Conservation (phyloP, 2,888 invertebrate genomes). For the Lycaena phlaeas region DNA sequence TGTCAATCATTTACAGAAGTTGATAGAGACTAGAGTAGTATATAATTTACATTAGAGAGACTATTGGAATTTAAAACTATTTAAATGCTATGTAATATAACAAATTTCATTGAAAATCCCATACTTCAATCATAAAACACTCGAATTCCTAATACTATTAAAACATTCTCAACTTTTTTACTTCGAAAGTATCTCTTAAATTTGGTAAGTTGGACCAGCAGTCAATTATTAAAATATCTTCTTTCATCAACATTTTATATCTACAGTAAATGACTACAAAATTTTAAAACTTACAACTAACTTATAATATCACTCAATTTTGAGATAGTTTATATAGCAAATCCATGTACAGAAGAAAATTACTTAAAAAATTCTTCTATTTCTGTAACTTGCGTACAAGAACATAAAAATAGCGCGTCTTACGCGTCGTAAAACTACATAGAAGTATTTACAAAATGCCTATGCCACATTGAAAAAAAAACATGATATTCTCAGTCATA, state of each 20-base stretch:
- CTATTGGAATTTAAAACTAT: not conserved
- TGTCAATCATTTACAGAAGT: not conserved
- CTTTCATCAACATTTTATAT: not conserved
- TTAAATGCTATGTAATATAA: not conserved
- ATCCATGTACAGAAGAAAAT: slow-evolving; percentile 2
- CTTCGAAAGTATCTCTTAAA: too few relatives aligned
- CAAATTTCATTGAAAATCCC: too few relatives aligned
- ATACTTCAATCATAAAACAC: too few relatives aligned
- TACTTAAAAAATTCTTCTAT: not conserved
- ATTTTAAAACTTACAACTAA: not conserved
- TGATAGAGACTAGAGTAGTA: not conserved
- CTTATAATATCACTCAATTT: slow-evolving; percentile 5
- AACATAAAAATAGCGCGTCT: not conserved
- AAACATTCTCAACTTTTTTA: too few relatives aligned
- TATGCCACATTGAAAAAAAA: slow-evolving; percentile 1
- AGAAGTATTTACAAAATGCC: slow-evolving; percentile 1
- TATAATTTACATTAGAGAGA: not conserved
- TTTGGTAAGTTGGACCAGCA: too few relatives aligned
- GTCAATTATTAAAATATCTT: not conserved
- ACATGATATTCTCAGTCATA: too few relatives aligned
- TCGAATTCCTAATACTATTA: too few relatives aligned
- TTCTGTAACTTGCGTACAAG: not conserved
- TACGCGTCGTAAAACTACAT: not conserved
- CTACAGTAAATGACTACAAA: not conserved
- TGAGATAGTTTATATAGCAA: slow-evolving; percentile 5